Conservation (phyloP, 1,140 invertebrate genomes). For the Bombus cullumanus region DNA sequence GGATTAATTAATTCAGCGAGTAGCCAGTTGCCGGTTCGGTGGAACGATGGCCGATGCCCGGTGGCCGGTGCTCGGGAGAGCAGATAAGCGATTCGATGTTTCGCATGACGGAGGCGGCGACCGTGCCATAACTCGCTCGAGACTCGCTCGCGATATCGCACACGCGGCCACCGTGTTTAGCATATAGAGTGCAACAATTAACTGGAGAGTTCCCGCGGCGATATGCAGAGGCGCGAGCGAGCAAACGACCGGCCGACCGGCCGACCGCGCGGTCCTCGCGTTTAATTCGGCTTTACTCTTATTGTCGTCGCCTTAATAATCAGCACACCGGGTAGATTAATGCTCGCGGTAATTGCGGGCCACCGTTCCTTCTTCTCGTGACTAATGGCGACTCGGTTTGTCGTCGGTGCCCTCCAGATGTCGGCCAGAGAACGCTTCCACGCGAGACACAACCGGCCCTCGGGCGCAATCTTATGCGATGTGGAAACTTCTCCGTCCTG, state of each 20-base stretch:
- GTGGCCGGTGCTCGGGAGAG: conserved; percentile 44
- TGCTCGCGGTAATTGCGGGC: conserved; percentile 59
- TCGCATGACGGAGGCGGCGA: conserved; percentile 81
- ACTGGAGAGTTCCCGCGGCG: conserved; percentile 70
- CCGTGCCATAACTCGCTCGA: conserved; percentile 77
- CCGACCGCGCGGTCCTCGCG: conserved; percentile 21
- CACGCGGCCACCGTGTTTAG: conserved; percentile 74
- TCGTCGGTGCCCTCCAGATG: conserved; percentile 35
- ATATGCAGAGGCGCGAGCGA: conserved; percentile 41
- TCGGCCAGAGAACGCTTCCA: conserved; percentile 17
- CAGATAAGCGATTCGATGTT: conserved; percentile 78
- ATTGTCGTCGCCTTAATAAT: conserved; percentile 70
- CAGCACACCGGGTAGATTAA: conserved; percentile 65
- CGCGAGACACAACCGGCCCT: not conserved
- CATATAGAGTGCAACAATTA: conserved; percentile 82
- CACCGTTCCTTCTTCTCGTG: conserved; percentile 33
- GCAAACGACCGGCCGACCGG: not conserved
- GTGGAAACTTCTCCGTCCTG: not conserved
- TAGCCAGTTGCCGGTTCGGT: conserved; percentile 15
- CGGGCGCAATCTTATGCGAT: no score
- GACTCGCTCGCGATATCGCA: conserved; percentile 65
- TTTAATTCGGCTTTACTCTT: conserved; percentile 71
- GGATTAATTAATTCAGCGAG: conserved; percentile 58
- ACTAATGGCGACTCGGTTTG: conserved; percentile 63
- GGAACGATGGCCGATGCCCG: conserved; percentile 6